Conservation (phyloP, 53 echinoderm and acorn worm genomes). For the Paelopatides confundens region DNA sequence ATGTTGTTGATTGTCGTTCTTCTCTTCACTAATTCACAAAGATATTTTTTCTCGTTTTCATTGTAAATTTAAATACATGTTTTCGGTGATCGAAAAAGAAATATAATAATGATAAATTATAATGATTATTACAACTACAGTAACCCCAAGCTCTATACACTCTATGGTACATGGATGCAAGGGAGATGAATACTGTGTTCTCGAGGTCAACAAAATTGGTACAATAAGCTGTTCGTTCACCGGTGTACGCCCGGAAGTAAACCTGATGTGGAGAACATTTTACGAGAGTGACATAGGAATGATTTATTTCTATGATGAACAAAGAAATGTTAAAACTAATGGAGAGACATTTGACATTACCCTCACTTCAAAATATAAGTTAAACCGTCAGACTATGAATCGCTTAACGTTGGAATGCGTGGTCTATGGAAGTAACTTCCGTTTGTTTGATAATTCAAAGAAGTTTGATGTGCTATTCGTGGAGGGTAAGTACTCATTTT, state of each 20-base stretch:
- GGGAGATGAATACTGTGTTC: background rate
- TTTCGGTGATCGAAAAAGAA: background rate
- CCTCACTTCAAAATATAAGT: background rate
- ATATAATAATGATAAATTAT: background rate
- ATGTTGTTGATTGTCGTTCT: too few species aligned
- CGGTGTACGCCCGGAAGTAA: background rate
- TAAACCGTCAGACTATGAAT: background rate
- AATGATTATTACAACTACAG: background rate
- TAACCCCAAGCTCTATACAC: background rate
- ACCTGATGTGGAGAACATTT: background rate
- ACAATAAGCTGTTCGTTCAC: background rate
- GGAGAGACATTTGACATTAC: constrained; percentile 6
- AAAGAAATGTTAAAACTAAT: background rate
- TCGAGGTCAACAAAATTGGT: background rate
- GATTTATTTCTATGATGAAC: background rate
- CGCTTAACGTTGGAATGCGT: background rate
- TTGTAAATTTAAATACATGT: too few species aligned
- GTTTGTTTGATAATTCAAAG: background rate
- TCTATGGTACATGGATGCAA: background rate
- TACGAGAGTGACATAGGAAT: background rate
- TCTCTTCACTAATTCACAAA: too few species aligned
- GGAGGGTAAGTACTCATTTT: background rate
- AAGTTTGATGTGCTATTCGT: background rate
- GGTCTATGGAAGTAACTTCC: background rate
- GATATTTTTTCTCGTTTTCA: too few species aligned